These are phyloP conservation scores for Apamea monoglypha DNA, from an alignment of 2,888 invertebrate species.

Conservation along the genomic window DNA sequence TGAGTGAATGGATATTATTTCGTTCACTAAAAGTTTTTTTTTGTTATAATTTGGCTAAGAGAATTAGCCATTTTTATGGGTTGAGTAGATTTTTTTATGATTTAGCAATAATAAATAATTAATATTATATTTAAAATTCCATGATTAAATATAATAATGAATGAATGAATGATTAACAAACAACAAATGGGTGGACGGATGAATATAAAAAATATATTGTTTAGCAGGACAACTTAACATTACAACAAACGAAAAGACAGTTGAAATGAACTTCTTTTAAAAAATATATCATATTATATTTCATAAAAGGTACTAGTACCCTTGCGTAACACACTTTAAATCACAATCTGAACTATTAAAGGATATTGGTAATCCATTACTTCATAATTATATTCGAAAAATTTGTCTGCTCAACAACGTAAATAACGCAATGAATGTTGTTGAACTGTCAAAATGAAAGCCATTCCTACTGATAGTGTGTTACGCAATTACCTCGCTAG, in stretches of 20 bases:
- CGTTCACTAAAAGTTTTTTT: background rate
- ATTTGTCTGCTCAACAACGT: background rate
- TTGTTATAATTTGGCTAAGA: background rate
- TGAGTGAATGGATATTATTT: constrained; percentile 13
- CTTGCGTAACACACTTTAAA: background rate
- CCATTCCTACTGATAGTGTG: background rate
- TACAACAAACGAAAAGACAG: background rate
- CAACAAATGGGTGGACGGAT: constrained; percentile 58
- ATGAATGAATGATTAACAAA: constrained; percentile 20
- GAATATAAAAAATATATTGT: constrained; percentile 37
- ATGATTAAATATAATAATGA: background rate
- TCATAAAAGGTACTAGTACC: background rate
- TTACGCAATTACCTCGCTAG: background rate
- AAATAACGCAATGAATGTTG: background rate
- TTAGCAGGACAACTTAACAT: background rate
- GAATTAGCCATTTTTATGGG: background rate
- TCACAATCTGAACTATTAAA: background rate
- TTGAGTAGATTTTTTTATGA: background rate
- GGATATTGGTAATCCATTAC: background rate
- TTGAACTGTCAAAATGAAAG: background rate
- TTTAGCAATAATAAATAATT: background rate
- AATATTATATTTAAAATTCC: too few species aligned
- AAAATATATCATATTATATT: constrained; percentile 11
- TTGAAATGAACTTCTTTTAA: constrained; percentile 13
- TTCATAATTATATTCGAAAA: background rate